Conservation (phyloP, 2,888 invertebrate species). For the Holacanthella duospinosa region DNA sequence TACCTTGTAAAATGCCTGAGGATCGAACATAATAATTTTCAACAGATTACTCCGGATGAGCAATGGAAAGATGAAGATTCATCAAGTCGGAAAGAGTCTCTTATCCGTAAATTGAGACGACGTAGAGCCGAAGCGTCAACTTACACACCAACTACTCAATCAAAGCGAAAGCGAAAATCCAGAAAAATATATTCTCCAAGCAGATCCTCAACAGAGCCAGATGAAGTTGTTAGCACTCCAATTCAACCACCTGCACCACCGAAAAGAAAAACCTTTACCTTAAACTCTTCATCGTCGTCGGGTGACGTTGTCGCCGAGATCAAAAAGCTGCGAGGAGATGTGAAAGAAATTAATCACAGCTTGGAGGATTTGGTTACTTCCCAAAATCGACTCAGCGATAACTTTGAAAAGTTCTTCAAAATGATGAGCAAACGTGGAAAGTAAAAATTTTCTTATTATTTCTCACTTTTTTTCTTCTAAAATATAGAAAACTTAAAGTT, state of each 20-base stretch:
- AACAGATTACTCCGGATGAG: background rate
- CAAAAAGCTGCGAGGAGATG: background rate
- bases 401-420: background rate
- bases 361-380: background rate
- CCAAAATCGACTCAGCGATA: background rate
- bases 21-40: too few relatives aligned
- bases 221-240: too few relatives aligned
- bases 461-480: too few relatives aligned
- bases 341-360: background rate
- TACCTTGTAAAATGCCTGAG: too few relatives aligned
- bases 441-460: too few relatives aligned
- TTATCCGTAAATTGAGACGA: too few relatives aligned
- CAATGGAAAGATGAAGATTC: background rate
- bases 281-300: background rate
- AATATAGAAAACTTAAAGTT: too few relatives aligned
- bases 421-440: background rate
- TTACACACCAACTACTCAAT: background rate
- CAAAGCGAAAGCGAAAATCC: background rate
- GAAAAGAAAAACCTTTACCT: too few relatives aligned
- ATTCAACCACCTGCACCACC: too few relatives aligned
- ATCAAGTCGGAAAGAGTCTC: too few relatives aligned
- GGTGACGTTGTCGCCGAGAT: background rate
- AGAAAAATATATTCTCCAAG: background rate
- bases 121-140: too few relatives aligned
- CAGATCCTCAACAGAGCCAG: too few relatives aligned